Conservation (phyloP, 2,888 invertebrate genomes). For the Xylocampa areola region DNA sequence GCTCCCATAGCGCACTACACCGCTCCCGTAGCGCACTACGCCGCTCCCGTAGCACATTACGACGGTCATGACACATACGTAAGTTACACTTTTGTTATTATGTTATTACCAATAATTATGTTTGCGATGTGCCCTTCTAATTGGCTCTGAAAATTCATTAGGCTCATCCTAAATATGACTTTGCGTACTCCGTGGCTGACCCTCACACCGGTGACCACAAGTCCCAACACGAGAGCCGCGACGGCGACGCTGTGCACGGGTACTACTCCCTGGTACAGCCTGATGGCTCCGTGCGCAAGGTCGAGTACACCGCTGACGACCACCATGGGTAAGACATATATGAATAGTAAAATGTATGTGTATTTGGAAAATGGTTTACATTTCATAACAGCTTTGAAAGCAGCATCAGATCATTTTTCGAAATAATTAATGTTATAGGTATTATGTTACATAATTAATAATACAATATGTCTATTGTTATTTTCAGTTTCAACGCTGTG, state of each 20-base stretch:
- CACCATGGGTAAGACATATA: conserved; percentile 58
- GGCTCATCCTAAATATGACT: conserved; percentile 84
- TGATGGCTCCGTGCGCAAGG: conserved; percentile 86
- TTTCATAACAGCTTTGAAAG: too few species aligned
- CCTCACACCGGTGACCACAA: conserved; percentile 90
- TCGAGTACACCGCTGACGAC: conserved; percentile 82
- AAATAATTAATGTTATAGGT: too few species aligned
- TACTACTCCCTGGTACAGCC: conserved; percentile 88
- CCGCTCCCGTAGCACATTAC: conserved; percentile 58
- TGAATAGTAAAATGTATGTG: too few species aligned
- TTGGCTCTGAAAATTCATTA: conserved; percentile 40
- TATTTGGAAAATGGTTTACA: too few species aligned
- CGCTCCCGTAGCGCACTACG: conserved; percentile 62
- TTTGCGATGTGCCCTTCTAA: neutral
- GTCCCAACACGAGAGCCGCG: conserved; percentile 86
- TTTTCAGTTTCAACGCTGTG: conserved; percentile 85
- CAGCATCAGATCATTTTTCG: too few species aligned
- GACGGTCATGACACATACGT: conserved; percentile 65
- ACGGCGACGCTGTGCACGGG: conserved; percentile 90
- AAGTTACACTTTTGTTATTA: conserved; percentile 19
- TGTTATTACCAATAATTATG: neutral
- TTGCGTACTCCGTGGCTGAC: conserved; percentile 88
- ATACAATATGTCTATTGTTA: neutral
- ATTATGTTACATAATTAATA: too few species aligned
- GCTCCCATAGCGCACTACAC: conserved; percentile 59